Evolutionary conservation across 2,888 invertebrate genomes (phyloP).

Genomic region (Margaritifera margaritifera): DNA sequence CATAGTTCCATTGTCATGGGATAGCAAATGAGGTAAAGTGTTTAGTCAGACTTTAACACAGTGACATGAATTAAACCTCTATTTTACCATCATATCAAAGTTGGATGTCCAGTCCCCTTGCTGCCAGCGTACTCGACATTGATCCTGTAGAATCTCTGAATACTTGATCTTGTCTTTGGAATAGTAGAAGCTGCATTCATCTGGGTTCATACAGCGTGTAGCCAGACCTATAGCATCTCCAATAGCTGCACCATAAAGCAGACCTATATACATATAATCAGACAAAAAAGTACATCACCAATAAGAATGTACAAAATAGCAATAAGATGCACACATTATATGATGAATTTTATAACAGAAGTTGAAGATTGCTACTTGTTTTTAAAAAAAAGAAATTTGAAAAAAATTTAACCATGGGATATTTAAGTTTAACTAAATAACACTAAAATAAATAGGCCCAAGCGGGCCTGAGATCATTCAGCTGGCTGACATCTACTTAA

Average conservation of each 20-base stretch:
- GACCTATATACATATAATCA: conserved; percentile 48
- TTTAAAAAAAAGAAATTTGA: too few relatives aligned
- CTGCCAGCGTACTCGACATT: conserved; percentile 68
- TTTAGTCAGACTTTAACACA: background rate
- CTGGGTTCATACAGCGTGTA: conserved; percentile 69
- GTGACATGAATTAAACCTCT: background rate
- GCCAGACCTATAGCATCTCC: conserved; percentile 72
- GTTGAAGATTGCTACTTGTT: too few relatives aligned
- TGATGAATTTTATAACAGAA: too few relatives aligned
- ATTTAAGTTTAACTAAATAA: too few relatives aligned
- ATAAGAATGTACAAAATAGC: background rate
- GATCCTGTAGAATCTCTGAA: conserved; percentile 68
- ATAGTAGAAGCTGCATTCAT: conserved; percentile 72
- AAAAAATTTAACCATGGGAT: too few relatives aligned
- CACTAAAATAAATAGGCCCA: too few relatives aligned
- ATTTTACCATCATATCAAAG: conserved; percentile 71
- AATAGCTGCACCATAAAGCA: conserved; percentile 72
- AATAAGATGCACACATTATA: background rate
- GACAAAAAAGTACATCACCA: background rate
- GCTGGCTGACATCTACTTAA: too few relatives aligned
- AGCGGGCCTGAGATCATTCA: too few relatives aligned
- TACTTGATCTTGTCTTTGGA: conserved; percentile 57
- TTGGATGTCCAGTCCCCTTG: conserved; percentile 73
- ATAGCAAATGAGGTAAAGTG: too few relatives aligned
- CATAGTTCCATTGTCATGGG: too few relatives aligned